Base-by-base conservation (phyloP, 2,888 invertebrate genomes). In the Maniola hyperantus region DNA sequence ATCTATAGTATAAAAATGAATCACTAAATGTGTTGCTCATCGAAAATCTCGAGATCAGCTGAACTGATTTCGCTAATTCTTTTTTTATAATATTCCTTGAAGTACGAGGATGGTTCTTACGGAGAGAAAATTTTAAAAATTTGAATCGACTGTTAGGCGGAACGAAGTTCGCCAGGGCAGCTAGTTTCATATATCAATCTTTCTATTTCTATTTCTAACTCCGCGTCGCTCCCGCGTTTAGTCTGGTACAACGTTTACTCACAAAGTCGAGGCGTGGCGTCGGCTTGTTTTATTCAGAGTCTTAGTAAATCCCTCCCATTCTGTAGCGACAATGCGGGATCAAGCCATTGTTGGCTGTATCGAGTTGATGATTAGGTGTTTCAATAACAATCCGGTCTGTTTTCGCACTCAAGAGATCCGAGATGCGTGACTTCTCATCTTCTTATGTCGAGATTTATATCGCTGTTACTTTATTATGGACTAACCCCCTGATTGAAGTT, bases 291-390 rank as follows among this genome's bases (percentile, higher is more conserved):
- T 83, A 88, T 88, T 85, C 86, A 79, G 78, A 81, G 79, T 78
- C 78, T 82, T 74, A 74, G 82, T 80, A 89, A 89, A 89, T 87
- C 89, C 88, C 82, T 86, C 78, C 83, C 77, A 88, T 89, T 89
- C 88, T 87, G 77, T 77, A 74, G 77, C 82, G 80, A 89, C 88
- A 89, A 88, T 89, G 80, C 83, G 76, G 82, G 85, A 86, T 87
- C 87, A 84, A 73, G 78, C 85, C 73, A 83, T 89, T 89, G 88
- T 89, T 81, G 83, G 72, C 74, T 77, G 79, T 84, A 87, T 87
- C 81, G 84, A 85, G 85, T 82, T 81, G 83, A 82, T 85, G 87
- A 88, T 88, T 88, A 88, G 83, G 83, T 74, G 82, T 78, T 84
- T 85, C 84, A 83, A 85, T 84, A 63, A 57, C 57, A 63, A 51